phyloP scores from a whole-genome alignment of 2,888 invertebrate species.

The Lottia gigantea region DNA sequence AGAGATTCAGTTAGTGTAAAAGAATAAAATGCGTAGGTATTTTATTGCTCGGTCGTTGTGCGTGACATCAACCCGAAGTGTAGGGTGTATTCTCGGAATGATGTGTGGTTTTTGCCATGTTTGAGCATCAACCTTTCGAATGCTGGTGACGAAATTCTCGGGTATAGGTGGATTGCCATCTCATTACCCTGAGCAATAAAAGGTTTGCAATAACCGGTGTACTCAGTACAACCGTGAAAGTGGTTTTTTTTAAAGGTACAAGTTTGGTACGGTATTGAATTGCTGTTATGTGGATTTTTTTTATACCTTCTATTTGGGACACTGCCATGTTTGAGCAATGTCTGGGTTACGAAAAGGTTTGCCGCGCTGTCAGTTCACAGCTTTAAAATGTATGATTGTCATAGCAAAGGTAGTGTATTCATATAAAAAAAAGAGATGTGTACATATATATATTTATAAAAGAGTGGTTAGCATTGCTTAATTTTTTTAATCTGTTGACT shows the following conservation, averaged over 20 bases:
- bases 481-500: neutral
- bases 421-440: slow-evolving; percentile 1
- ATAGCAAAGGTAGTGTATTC: slow-evolving; percentile 7
- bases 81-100: too few relatives aligned
- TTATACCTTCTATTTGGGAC: neutral
- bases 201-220: neutral
- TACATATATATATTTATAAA: neutral
- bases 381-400: neutral
- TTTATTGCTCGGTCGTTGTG: too few relatives aligned
- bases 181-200: neutral
- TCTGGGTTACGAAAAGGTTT: neutral
- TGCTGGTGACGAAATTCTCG: too few relatives aligned
- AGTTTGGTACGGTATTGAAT: too few relatives aligned
- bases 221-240: too few relatives aligned
- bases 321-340: slow-evolving; percentile 11
- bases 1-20: too few relatives aligned
- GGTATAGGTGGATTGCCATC: neutral
- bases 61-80: too few relatives aligned
- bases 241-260: too few relatives aligned
- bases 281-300: neutral
- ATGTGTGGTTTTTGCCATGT: slow-evolving; percentile 9
- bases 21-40: too few relatives aligned
- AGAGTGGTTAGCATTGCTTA: slow-evolving; percentile 7
- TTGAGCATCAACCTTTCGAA: slow-evolving; percentile 3
- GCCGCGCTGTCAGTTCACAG: slow-evolving; percentile 7